Conservation (phyloP, 2,113 vertebrate genomes). For the Polyodon spathula region DNA sequence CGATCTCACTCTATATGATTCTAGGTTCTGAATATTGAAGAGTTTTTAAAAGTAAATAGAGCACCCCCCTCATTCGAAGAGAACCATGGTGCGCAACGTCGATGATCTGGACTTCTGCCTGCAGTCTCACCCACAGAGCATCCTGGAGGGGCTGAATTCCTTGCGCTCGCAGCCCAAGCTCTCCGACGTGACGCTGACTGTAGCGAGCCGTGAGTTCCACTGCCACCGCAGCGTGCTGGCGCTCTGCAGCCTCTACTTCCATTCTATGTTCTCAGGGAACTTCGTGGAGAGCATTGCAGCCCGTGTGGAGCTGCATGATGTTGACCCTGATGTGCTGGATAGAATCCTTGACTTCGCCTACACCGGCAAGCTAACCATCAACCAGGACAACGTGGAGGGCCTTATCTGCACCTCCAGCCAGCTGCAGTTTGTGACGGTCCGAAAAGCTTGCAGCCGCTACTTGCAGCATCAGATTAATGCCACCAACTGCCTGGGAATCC, state of each 20-base stretch:
- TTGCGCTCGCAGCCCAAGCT: constrained; percentile 76
- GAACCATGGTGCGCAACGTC: constrained; percentile 79
- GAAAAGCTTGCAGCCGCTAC: constrained; percentile 82
- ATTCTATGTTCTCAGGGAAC: constrained; percentile 83
- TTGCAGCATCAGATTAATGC: constrained; percentile 89
- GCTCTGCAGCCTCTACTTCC: constrained; percentile 88
- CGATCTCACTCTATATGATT: too few relatives aligned
- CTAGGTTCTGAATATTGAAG: too few relatives aligned
- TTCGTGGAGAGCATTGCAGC: constrained; percentile 84
- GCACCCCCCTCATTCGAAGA: too few relatives aligned
- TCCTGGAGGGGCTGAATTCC: constrained; percentile 75
- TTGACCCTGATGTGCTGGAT: constrained; percentile 61
- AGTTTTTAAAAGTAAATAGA: too few relatives aligned
- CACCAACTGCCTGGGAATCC: constrained; percentile 89
- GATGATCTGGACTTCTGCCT: constrained; percentile 88
- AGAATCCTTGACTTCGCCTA: constrained; percentile 83
- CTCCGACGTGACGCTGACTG: constrained; percentile 74
- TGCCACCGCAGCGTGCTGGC: constrained; percentile 86
- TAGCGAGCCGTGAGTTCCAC: constrained; percentile 69
- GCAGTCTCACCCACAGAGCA: constrained; percentile 75
- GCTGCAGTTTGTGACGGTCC: constrained; percentile 80
- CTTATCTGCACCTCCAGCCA: constrained; percentile 73
- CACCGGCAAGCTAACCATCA: constrained; percentile 85
- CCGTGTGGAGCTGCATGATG: constrained; percentile 74
- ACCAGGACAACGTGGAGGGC: constrained; percentile 81